A percentile compares a stretch with the other conserved stretches of the same genome.
These are phyloP conservation scores for Arnoldichthys spilopterus DNA, from an alignment of 2,797 vertebrate genomes.

Conservation along the genomic window DNA sequence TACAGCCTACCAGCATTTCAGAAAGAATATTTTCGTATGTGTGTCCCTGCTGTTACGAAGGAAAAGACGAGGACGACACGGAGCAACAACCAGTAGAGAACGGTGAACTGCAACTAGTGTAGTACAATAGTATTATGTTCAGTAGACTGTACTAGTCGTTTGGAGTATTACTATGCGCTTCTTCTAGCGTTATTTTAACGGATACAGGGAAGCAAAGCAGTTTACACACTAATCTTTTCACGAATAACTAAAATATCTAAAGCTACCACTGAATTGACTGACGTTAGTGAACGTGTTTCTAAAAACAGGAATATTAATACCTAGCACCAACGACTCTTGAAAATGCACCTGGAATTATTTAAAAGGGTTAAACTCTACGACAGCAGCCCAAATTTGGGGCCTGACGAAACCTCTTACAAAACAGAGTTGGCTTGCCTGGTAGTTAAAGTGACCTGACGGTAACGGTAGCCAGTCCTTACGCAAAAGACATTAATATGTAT, in stretches of 20 bases:
- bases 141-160: no score
- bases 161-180: no score
- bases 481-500: neutral
- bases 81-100: slow-evolving; percentile 8
- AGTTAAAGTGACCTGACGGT: neutral
- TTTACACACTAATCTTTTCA: no score
- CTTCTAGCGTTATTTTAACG: no score
- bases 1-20: neutral
- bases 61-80: slow-evolving; percentile 6
- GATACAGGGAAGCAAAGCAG: no score
- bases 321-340: neutral
- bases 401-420: neutral
- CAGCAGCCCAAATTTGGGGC: no score
- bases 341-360: neutral
- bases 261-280: neutral
- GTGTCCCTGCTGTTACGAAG: slow-evolving; percentile 55
- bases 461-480: neutral
- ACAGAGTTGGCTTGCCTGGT: neutral
- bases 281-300: neutral
- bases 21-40: slow-evolving; percentile 40
- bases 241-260: neutral
- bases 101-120: neutral
- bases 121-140: neutral
- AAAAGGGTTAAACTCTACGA: neutral
- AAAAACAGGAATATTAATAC: neutral